Evolutionary conservation across 2,113 vertebrate species (phyloP).

Genomic region (Archocentrus centrarchus): DNA sequence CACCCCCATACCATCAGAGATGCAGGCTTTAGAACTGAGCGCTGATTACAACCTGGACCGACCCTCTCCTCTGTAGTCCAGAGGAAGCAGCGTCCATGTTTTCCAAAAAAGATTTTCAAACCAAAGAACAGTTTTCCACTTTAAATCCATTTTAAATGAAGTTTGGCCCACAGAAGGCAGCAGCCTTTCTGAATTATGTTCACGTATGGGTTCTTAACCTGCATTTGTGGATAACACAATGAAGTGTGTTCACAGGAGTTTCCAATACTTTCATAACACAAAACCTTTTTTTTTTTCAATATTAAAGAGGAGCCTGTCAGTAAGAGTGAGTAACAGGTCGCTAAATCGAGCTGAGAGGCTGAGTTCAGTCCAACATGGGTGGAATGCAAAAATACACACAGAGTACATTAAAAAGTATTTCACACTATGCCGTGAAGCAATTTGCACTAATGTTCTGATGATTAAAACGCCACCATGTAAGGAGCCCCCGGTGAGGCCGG

Average conservation of each 20-base stretch:
- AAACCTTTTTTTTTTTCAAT: neutral
- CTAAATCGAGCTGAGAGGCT: neutral
- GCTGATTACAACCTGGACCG: neutral
- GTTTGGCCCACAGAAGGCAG: neutral
- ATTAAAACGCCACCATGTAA: slow-evolving; percentile 31
- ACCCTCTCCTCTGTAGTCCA: neutral
- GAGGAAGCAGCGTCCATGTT: too few relatives aligned
- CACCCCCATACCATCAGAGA: neutral
- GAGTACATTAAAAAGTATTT: slow-evolving; percentile 27
- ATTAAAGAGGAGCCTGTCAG: neutral
- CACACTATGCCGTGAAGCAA: slow-evolving; percentile 31
- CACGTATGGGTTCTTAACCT: neutral
- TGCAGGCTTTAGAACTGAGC: neutral
- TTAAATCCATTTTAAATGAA: neutral
- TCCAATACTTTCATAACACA: neutral
- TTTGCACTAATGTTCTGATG: slow-evolving; percentile 46
- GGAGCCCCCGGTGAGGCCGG: slow-evolving; percentile 25
- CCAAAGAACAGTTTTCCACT: neutral
- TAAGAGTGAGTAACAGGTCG: neutral
- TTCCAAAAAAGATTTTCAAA: neutral
- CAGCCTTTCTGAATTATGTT: neutral
- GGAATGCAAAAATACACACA: slow-evolving; percentile 28
- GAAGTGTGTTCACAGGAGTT: neutral
- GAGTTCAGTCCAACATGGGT: neutral
- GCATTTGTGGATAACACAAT: rapidly evolving